Evolutionary conservation across 2,888 invertebrate genomes (phyloP), one percentile per base, ranked within the genome.

Genomic region (Phorcus lineatus): DNA sequence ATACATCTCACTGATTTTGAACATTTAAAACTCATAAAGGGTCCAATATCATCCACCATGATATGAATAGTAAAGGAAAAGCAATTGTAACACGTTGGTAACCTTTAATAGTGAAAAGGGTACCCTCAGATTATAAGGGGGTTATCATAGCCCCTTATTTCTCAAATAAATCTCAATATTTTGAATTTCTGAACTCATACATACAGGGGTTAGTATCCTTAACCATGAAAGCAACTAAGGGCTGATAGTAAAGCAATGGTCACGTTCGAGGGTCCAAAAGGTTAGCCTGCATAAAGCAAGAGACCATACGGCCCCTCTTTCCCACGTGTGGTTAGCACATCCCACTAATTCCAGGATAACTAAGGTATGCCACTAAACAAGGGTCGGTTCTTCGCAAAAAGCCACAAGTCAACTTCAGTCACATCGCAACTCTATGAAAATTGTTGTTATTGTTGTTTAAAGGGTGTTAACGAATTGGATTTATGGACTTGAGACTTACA

Each of bases 351-450:
- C 62, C 24, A 1, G 28, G 28, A 28, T 62, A 24, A 62, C 24
- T 16, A 62, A 28, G 28, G 28, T 17, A 62, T 28, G 28, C 62
- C 62, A 62, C 62, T 62, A 62, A 24, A 62, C 62, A 62, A 62
- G 24, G 62, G 28, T 16, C 62, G 28, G 17, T 28, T 62, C 17
- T 16, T 62, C 22, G n/a, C 28, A 17, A 24, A 62, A 62, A 62
- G 24, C 62, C 62, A 17, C 24, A 62, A 62, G 62, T 62, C 62
- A 62, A 62, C 62, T 11, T 17, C 16, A 24, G 24, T 28, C 16
- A 62, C 62, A 62, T 62, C 16, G 28, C 62, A 62, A 62, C 62
- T 62, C 62, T 62, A 62, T 62, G 62, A 62, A 62, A 62, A 62
- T 62, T 62, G 62, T 62, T 62, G 62, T 62, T 62, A 62, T 62